Base-by-base conservation (phyloP, 2,797 vertebrate genomes). In the Neomorphus geoffroyi region DNA sequence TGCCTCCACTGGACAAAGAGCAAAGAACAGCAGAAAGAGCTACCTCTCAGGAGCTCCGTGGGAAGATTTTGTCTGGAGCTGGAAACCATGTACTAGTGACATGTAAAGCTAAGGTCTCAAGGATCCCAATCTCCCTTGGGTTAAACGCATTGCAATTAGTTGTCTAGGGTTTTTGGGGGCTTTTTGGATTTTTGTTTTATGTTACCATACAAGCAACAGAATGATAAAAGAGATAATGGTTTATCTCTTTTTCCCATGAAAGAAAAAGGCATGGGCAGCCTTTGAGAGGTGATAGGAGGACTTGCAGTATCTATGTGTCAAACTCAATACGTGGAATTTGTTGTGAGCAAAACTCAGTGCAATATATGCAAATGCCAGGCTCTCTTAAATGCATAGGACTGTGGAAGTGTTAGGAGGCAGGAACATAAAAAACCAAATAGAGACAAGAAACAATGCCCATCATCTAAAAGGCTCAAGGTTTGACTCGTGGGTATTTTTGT, bases 291-390 rank as follows among this genome's bases (percentile, higher is more conserved):
- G 35, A n/a, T 5, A 27, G 75, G 32, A 69, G 9, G 14, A 73
- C 60, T 72, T 81, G 33, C 5, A 74, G 9, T 37, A 46, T 23
- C 37, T 58, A 0, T 41, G 5, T 51, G 39, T 54, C 21, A 58
- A 93, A 88, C 3, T 0, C 14, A 37, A 2, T 13, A 9, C 27
- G 45, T 69, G 24, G 35, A 21, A 78, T 54, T 53, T 53, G 9
- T 50, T 77, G 1, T 50, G 46, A 45, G 15, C 5, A 83, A 81
- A 67, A 32, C 13, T 37, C n/a, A 30, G 13, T 23, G 16, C 12
- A 69, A 9, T 17, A 10, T 12, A 2, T 35, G 16, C 30, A 26
- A 4, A 16, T 0, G 1, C 6, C 0, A 1, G 26, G 6, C 11
- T 64, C 21, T 57, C 48, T 18, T 51, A 10, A 53, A 43, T 27